These are phyloP conservation scores for Volucella bombylans DNA, from an alignment of 2,888 invertebrate species.

Conservation along the genomic window DNA sequence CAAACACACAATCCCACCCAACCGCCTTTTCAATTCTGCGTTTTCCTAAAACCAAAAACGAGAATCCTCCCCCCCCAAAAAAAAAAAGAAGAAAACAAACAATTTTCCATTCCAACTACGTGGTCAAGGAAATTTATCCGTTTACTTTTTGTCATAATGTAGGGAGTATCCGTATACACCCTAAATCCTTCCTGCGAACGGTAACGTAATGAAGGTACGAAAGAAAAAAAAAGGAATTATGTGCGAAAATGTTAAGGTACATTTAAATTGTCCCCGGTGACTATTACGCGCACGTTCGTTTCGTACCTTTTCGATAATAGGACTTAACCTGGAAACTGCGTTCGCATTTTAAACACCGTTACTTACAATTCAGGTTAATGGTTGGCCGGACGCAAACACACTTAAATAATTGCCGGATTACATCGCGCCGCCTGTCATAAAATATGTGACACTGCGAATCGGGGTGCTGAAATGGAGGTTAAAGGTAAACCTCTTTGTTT, in stretches of 20 bases:
- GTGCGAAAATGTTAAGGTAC: constrained; percentile 45
- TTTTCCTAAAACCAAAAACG: too few relatives aligned
- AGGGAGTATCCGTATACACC: not conserved
- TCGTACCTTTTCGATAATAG: constrained; percentile 61
- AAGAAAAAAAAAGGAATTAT: constrained; percentile 22
- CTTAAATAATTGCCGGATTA: constrained; percentile 71
- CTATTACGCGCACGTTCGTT: constrained; percentile 62
- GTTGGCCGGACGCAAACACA: constrained; percentile 66
- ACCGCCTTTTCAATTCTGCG: too few relatives aligned
- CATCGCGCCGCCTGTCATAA: constrained; percentile 56
- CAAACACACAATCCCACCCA: too few relatives aligned
- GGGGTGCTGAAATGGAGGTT: constrained; percentile 29
- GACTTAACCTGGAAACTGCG: constrained; percentile 58
- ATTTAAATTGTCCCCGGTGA: constrained; percentile 55
- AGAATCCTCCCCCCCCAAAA: too few relatives aligned
- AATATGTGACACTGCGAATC: constrained; percentile 59
- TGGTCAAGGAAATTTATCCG: constrained; percentile 3
- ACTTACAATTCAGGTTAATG: constrained; percentile 65
- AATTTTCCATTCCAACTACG: too few relatives aligned
- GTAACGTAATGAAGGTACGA: not conserved
- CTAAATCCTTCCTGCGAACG: constrained; percentile 8
- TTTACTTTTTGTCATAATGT: constrained; percentile 37
- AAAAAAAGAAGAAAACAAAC: too few relatives aligned
- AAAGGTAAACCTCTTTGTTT: constrained; percentile 57
- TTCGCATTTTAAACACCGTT: constrained; percentile 62